Evolutionary conservation across 2,888 invertebrate genomes (phyloP), one percentile per base, ranked within the genome.

Genomic region (Volucella bombylans): DNA sequence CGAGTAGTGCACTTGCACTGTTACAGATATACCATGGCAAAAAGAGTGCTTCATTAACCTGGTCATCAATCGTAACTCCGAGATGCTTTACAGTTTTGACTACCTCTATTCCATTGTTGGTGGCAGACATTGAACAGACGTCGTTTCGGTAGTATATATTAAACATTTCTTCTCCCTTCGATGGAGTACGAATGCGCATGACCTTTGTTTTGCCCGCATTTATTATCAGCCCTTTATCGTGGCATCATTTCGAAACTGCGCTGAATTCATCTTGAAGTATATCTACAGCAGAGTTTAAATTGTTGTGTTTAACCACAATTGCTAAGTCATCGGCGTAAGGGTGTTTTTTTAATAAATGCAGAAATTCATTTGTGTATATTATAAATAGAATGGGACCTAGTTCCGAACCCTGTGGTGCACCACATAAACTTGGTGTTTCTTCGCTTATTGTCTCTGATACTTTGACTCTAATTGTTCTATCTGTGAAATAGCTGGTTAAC

Each of bases 161-260:
- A 15, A 43, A 1, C 4, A 43, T 10, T 12, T 61, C 45, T 8
- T 12, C 1, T 1, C 18, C 1, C 18, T 18, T 18, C 18, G 49
- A 49, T 47, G 64, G 64, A 14, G 64, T 31, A 12, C 64, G 49
- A 1, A 64, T 64, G 49, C 47, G 49, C 64, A 49, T 49, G 4
- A n/a, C 14, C 9, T 64, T 49, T 64, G n/a, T 31, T 64, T 47
- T 47, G 0, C 9, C 2, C 39, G 39, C 18, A 18, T 18, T 18
- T 18, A 18, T 18, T 18, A 18, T 18, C 18, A 14, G 11, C 4
- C 11, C 1, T 11, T 8, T n/a, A 8, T 8, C 12, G 14, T 50
- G 18, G 18, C 18, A 18, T 1, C 18, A 18, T 18, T 49, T 45
- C n/a, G 38, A 14, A n/a, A n/a, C n/a, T n/a, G n/a, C n/a, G n/a